These are phyloP conservation scores for Eubucco bourcierii DNA, from an alignment of 2,113 vertebrate species.

Conservation along the genomic window DNA sequence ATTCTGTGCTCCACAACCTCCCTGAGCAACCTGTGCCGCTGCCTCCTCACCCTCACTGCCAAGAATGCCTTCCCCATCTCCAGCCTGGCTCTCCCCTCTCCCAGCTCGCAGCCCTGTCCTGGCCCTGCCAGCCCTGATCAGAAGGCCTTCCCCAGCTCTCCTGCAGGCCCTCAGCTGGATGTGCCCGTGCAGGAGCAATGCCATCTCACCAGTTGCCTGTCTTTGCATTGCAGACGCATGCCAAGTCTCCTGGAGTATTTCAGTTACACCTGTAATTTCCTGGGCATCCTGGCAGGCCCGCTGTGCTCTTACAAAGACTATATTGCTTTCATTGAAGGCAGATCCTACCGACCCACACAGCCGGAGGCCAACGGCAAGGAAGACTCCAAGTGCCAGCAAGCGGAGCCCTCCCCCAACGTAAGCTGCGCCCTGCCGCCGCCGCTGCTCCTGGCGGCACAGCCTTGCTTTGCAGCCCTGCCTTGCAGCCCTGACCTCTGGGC, in stretches of 20 bases:
- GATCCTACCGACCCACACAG: slow-evolving; percentile 79
- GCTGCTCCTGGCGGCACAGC: background rate
- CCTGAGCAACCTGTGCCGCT: too few relatives aligned
- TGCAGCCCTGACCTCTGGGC: slow-evolving; percentile 5
- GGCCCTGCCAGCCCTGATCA: too few relatives aligned
- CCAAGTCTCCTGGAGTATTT: slow-evolving; percentile 95
- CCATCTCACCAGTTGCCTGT: slow-evolving; percentile 46
- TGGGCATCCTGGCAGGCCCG: slow-evolving; percentile 96
- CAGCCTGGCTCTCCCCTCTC: too few relatives aligned
- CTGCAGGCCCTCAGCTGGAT: too few relatives aligned
- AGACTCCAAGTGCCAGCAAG: slow-evolving; percentile 81
- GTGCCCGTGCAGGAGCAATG: background rate
- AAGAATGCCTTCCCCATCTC: too few relatives aligned
- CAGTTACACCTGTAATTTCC: slow-evolving; percentile 99
- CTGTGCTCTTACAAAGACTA: slow-evolving; percentile 98
- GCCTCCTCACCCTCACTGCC: too few relatives aligned
- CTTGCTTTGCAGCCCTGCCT: slow-evolving; percentile 32
- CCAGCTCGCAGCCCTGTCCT: too few relatives aligned
- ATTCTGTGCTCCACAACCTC: too few relatives aligned
- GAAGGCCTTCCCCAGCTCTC: too few relatives aligned
- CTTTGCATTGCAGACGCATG: slow-evolving; percentile 86
- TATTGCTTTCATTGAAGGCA: slow-evolving; percentile 94
- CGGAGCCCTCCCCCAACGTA: slow-evolving; percentile 93
- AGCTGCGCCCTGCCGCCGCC: slow-evolving; percentile 18
- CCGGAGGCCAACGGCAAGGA: slow-evolving; percentile 86